phyloP scores from a whole-genome alignment of 2,113 vertebrate species.

The Microtus oregoni region DNA sequence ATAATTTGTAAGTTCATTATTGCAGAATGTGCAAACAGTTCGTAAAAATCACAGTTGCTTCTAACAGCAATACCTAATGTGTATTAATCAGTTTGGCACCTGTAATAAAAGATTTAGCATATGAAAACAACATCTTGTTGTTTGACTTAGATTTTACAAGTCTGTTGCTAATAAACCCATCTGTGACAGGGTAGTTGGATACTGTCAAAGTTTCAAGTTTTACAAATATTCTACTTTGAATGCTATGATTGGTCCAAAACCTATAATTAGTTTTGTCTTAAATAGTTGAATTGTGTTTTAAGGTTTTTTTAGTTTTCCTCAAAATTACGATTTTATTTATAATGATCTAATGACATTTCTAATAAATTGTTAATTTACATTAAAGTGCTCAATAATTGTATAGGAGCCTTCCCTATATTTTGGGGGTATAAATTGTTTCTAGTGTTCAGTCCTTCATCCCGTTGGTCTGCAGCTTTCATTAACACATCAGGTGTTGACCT shows the following conservation, averaged over 20 bases:
- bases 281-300: background rate
- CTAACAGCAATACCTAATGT: constrained; percentile 3
- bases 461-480: background rate
- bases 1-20: constrained; percentile 71
- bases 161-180: background rate
- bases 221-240: constrained; percentile 44
- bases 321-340: constrained; percentile 48
- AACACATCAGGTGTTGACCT: background rate
- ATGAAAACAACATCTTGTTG: constrained; percentile 17
- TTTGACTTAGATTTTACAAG: background rate
- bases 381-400: constrained; percentile 42
- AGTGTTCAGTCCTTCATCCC: background rate
- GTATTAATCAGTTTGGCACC: constrained; percentile 43
- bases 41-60: constrained; percentile 46
- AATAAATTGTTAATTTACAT: constrained; percentile 44
- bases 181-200: background rate
- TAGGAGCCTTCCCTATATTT: constrained; percentile 24
- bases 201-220: background rate
- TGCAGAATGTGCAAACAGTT: constrained; percentile 37
- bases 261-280: background rate
- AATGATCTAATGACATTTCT: background rate
- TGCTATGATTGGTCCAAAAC: constrained; percentile 1
- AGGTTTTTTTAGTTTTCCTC: constrained; percentile 15
- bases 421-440: background rate
- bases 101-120: constrained; percentile 34